phyloP scores from a whole-genome alignment of 2,113 vertebrate genomes.

The Embiotoca jacksoni region DNA sequence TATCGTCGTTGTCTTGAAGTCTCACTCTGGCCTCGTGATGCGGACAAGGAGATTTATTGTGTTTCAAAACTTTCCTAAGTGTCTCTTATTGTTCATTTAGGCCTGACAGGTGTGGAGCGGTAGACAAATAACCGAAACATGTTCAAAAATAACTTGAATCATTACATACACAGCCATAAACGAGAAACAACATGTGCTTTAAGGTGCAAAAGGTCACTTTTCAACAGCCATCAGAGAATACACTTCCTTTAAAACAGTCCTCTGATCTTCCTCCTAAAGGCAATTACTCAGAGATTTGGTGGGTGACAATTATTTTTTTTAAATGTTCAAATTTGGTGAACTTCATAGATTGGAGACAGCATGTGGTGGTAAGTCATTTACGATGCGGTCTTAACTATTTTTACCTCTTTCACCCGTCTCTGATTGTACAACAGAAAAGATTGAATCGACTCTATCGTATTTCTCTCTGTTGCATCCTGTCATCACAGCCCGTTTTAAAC shows the following conservation, averaged over 20 bases:
- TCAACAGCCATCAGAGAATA: neutral
- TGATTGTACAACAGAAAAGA: neutral
- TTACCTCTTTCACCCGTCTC: neutral
- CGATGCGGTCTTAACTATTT: neutral
- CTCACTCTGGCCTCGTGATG: no score
- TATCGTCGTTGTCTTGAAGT: no score
- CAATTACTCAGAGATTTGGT: neutral
- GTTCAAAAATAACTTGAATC: no score
- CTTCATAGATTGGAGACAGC: neutral
- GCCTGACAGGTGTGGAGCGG: no score
- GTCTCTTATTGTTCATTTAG: no score
- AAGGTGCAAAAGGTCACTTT: neutral
- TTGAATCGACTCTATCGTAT: neutral
- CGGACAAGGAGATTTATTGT: no score
- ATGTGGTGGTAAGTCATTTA: neutral
- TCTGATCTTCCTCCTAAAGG: neutral
- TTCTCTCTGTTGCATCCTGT: neutral
- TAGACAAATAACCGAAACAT: no score
- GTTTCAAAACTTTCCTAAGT: no score
- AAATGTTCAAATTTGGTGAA: neutral
- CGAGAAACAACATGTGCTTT: neutral
- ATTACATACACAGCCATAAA: neutral
- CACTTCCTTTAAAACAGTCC: neutral
- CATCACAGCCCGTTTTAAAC: neutral
- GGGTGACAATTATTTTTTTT: neutral